Percentiles rank a stretch among this genome's conserved stretches.
phyloP scores from a whole-genome alignment of 2,797 vertebrate species.

The Malacoctenus gilli region DNA sequence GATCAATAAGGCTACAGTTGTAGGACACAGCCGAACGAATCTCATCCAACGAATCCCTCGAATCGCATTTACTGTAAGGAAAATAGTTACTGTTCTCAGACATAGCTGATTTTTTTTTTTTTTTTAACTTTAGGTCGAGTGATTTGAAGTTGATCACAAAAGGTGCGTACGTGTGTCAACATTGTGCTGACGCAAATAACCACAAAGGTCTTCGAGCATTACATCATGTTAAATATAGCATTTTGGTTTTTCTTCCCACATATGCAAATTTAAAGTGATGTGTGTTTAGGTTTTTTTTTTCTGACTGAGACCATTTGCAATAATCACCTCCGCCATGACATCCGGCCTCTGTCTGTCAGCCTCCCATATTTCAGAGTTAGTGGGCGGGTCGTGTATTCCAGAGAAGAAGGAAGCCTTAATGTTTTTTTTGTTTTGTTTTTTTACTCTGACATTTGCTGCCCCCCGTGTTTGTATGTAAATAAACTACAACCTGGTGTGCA shows the following conservation, averaged over 20 bases:
- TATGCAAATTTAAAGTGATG: neutral
- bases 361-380: constrained; percentile 1
- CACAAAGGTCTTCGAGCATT: neutral
- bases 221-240: neutral
- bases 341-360: neutral
- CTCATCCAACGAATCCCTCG: neutral
- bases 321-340: constrained; percentile 2
- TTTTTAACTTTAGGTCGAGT: too few species aligned
- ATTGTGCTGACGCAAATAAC: too few species aligned
- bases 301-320: constrained; percentile 10
- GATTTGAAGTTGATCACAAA: too few species aligned
- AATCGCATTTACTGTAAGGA: constrained; percentile 19
- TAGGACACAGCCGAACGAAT: constrained; percentile 1
- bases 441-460: constrained; percentile 30
- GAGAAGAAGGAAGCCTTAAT: constrained; percentile 34
- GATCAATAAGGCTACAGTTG: neutral
- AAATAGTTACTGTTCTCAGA: constrained; percentile 2
- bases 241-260: constrained; percentile 3
- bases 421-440: constrained; percentile 42
- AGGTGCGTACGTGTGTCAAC: too few species aligned
- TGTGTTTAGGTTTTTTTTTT: neutral
- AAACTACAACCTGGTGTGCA: constrained; percentile 41
- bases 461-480: constrained; percentile 60
- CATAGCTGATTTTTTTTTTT: too few species aligned
- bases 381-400: constrained; percentile 2